These are phyloP conservation scores for Naso thynnoides DNA, from an alignment of 2,797 vertebrate genomes.

Conservation along the genomic window DNA sequence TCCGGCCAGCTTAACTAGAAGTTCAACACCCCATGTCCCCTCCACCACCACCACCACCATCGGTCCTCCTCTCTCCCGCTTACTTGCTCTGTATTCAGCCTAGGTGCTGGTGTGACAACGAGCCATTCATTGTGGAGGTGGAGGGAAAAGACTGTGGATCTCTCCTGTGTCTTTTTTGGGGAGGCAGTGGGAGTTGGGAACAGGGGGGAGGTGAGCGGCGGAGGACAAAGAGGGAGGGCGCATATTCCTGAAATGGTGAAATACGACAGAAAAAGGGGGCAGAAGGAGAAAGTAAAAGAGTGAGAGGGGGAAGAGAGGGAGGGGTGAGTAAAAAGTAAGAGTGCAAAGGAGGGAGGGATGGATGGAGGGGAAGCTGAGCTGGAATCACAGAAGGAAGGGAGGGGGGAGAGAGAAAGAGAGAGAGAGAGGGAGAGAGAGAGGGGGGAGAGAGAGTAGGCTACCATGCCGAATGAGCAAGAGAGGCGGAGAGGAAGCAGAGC, in stretches of 20 bases:
- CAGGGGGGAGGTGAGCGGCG: not conserved
- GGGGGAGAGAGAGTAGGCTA: conserved; percentile 78
- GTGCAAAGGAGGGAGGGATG: conserved; percentile 56
- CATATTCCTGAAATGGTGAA: conserved; percentile 76
- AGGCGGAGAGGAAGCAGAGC: conserved; percentile 89
- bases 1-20: conserved; percentile 81
- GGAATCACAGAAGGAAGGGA: conserved; percentile 64
- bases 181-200: conserved; percentile 38
- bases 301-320: conserved; percentile 44
- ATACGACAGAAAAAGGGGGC: conserved; percentile 63
- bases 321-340: conserved; percentile 71
- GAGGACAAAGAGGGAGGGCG: conserved; percentile 33
- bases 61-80: conserved; percentile 70
- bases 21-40: conserved; percentile 65
- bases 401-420: conserved; percentile 34
- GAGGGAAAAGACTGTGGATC: conserved; percentile 84
- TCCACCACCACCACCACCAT: conserved; percentile 46
- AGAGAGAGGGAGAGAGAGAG: conserved; percentile 49
- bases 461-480: conserved; percentile 88
- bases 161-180: conserved; percentile 75
- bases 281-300: conserved; percentile 60
- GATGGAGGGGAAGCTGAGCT: conserved; percentile 64
- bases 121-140: conserved; percentile 87
- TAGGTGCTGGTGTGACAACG: conserved; percentile 87
- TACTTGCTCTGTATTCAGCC: conserved; percentile 86